These are phyloP conservation scores for Nephila pilipes DNA, from an alignment of 1,140 invertebrate genomes.

Conservation along the genomic window DNA sequence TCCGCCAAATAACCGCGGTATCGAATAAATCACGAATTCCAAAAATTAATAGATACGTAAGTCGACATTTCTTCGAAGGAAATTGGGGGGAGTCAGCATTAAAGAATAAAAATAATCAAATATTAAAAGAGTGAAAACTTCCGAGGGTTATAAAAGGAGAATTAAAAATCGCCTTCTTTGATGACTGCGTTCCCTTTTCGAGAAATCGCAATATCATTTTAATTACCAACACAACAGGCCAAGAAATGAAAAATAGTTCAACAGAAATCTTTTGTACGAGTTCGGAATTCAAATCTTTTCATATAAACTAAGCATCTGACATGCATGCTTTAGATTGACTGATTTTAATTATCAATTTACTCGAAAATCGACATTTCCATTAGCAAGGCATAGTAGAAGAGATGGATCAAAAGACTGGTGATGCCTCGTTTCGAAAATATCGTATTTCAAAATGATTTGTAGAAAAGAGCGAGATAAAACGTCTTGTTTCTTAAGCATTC, in stretches of 20 bases:
- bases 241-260: neutral
- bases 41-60: neutral
- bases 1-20: neutral
- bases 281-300: neutral
- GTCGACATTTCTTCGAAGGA: neutral
- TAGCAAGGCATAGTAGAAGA: too few relatives aligned
- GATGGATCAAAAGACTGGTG: too few relatives aligned
- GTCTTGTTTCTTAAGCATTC: too few relatives aligned
- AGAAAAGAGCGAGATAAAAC: too few relatives aligned
- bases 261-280: neutral
- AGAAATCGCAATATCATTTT: neutral
- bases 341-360: too few relatives aligned
- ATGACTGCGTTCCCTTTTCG: neutral
- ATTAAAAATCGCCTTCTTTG: neutral
- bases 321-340: too few relatives aligned
- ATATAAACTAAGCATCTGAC: neutral
- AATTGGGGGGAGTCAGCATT: neutral
- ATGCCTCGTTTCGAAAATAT: too few relatives aligned
- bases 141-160: neutral
- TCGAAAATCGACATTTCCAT: too few relatives aligned
- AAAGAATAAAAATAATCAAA: neutral
- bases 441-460: too few relatives aligned
- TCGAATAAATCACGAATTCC: neutral
- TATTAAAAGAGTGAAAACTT: neutral
- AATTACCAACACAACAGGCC: neutral